Base-by-base conservation (phyloP, 2,113 vertebrate species). In the Acrocephalus arundinaceus region DNA sequence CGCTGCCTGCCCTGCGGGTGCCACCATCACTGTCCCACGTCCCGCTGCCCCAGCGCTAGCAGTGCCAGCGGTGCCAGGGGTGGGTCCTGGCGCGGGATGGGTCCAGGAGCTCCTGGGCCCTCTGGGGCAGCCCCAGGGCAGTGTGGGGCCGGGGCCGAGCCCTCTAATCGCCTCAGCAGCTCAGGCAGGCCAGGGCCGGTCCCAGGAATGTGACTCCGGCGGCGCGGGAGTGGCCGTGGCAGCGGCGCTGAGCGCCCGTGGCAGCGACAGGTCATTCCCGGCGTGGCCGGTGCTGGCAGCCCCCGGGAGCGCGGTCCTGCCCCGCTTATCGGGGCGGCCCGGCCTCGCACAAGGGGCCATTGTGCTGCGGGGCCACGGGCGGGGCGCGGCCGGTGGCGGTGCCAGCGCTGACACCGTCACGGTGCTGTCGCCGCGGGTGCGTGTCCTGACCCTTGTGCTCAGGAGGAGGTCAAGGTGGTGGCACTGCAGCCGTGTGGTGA, bases 121-220 rank as follows among this genome's bases (percentile, higher is more conserved):
- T 9, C 20, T 24, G 71, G 91, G 91, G 59, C 78, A 75, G 86
- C 66, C 83, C 76, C 41, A 9, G 3, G 17, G 89, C 24, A 2
- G 4, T 63, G 76, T 9, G 55, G 71, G 70, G 85, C 49, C 58
- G 5, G 67, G 80, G 70, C 73, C 27, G 16, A 58, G 83, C 78
- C 28, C 85, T 51, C 15, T 95, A 93, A 97, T 96, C 94, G 14
- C 51, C 92, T 94, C 62, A 92, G 76, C 39, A 43, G 96, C 57
- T 94, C 93, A 77, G 91, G 85, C 96, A 87, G 91, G 96, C 87
- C 23, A 13, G 67, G 95, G 86, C 97, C 24, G 49, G 94, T 83
- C 94, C 90, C 94, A 95, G 95, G 95, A 97, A 97, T 97, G 97
- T 19, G 77, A 49, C 71, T 77, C 51, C 43, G 30, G 89, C 46